phyloP scores from a whole-genome alignment of 2,888 invertebrate genomes.

The Nymphalis urticae region DNA sequence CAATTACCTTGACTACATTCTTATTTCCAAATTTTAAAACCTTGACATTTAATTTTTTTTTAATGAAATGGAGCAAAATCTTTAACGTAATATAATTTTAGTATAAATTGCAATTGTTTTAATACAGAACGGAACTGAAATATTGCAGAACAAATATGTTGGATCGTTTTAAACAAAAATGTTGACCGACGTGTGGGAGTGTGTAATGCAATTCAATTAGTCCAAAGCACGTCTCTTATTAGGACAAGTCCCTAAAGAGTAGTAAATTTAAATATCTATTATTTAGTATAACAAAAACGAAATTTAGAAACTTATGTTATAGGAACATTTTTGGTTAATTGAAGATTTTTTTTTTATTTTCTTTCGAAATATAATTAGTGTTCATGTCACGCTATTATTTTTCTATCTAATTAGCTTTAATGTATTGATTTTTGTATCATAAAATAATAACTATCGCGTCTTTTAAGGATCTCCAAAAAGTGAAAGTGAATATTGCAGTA shows the following conservation, averaged over 20 bases:
- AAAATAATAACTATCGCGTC: neutral
- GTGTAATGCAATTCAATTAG: neutral
- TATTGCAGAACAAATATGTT: neutral
- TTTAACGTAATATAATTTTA: neutral
- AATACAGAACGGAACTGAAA: neutral
- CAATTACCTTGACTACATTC: conserved; percentile 1
- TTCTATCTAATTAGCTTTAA: neutral
- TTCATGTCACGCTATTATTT: neutral
- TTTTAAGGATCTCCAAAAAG: conserved; percentile 16
- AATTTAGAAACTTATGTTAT: too few species aligned
- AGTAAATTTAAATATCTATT: too few species aligned
- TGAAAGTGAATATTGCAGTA: conserved; percentile 26
- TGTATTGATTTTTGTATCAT: neutral
- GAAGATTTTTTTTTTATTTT: too few species aligned
- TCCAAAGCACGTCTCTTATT: conserved; percentile 1
- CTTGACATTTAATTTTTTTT: conserved; percentile 16
- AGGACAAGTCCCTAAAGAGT: neutral
- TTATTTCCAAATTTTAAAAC: conserved; percentile 5
- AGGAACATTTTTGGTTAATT: too few species aligned
- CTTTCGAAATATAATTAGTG: too few species aligned
- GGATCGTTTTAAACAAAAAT: too few species aligned
- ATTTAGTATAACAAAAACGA: too few species aligned
- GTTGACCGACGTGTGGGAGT: too few species aligned
- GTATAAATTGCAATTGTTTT: neutral
- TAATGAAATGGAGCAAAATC: conserved; percentile 3